A percentile compares a stretch with the other conserved stretches of the same genome.
Conservation (phyloP, 2,888 invertebrate species). For the Diarsia dahlii region DNA sequence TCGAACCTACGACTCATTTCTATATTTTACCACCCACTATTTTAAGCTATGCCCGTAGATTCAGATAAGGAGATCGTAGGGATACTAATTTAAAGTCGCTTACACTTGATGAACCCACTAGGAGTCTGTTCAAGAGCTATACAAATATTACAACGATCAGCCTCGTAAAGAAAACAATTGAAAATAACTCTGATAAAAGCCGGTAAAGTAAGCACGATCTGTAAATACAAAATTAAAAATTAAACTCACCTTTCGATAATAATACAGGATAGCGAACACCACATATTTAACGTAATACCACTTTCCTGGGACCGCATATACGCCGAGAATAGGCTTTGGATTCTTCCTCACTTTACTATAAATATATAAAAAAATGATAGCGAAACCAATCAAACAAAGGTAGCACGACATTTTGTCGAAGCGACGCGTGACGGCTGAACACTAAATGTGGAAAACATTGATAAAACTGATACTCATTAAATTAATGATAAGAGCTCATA, state of each 20-base stretch:
- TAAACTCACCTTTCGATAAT: constrained; percentile 88
- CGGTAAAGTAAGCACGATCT: not conserved
- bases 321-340: constrained; percentile 89
- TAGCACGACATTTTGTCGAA: constrained; percentile 64
- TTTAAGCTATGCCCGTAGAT: not conserved
- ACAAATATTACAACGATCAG: not conserved
- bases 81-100: not conserved
- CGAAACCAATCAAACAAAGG: constrained; percentile 59
- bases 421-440: constrained; percentile 7
- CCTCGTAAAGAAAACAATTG: not conserved
- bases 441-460: constrained; percentile 44
- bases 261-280: constrained; percentile 88
- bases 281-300: constrained; percentile 92
- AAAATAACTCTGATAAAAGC: not conserved
- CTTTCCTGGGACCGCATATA: constrained; percentile 91
- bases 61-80: not conserved
- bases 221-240: not conserved
- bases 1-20: not conserved
- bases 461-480: constrained; percentile 37
- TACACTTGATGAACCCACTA: not conserved
- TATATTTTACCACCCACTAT: not conserved
- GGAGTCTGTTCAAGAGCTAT: not conserved
- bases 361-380: constrained; percentile 74
- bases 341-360: constrained; percentile 78
- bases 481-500: constrained; percentile 51